Evolutionary conservation across 1,140 invertebrate species (phyloP).

Genomic region (Cherax destructor): DNA sequence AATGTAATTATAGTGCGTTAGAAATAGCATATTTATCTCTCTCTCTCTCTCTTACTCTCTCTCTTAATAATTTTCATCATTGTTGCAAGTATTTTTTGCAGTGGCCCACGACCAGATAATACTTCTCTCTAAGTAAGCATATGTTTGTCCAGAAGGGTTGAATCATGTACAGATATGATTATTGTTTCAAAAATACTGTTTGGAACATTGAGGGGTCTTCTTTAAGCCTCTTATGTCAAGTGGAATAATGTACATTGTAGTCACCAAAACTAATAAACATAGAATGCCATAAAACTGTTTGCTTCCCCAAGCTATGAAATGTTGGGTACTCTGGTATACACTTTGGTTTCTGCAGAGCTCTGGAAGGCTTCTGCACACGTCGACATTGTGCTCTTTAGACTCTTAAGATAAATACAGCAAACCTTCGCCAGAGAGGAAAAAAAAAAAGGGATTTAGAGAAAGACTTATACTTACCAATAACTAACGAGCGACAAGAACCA

Average conservation of each 20-base stretch:
- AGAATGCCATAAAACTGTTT: conserved; percentile 50
- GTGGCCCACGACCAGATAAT: conserved; percentile 54
- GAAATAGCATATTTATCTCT: background rate
- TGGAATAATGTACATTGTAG: conserved; percentile 70
- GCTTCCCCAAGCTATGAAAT: background rate
- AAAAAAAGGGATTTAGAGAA: background rate
- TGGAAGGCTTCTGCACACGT: background rate
- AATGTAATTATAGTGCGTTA: conserved; percentile 43
- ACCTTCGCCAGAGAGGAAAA: background rate
- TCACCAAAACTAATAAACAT: conserved; percentile 69
- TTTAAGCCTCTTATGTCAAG: conserved; percentile 69
- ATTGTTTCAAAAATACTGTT: conserved; percentile 69
- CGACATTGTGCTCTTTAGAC: too few relatives aligned
- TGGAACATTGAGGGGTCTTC: conserved; percentile 67
- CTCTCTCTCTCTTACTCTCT: background rate
- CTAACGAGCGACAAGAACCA: conserved; percentile 4
- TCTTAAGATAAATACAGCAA: background rate
- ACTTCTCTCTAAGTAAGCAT: conserved; percentile 55
- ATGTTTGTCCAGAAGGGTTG: conserved; percentile 68
- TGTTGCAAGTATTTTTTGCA: conserved; percentile 63
- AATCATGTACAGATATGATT: conserved; percentile 70
- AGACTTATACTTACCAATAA: background rate
- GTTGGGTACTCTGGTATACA: background rate
- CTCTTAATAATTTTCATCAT: conserved; percentile 31
- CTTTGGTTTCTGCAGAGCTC: background rate